These are phyloP conservation scores for Busseola fusca DNA, from an alignment of 2,888 invertebrate genomes.

Conservation along the genomic window DNA sequence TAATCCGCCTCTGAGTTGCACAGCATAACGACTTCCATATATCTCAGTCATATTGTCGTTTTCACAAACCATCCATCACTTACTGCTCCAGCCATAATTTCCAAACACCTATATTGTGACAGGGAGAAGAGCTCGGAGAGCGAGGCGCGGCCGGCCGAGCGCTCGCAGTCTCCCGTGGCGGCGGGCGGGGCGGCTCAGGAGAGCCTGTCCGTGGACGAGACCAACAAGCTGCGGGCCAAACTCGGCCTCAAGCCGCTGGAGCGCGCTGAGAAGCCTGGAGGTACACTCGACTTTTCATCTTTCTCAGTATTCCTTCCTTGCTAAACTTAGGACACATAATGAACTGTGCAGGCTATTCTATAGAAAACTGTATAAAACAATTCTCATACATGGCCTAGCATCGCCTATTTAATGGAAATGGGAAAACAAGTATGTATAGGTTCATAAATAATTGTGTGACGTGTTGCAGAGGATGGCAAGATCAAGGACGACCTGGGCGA, in stretches of 20 bases:
- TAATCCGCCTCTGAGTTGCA: no score
- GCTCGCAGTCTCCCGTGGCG: constrained; percentile 70
- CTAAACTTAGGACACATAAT: not conserved
- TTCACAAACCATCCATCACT: not conserved
- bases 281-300: constrained; percentile 59
- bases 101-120: not conserved
- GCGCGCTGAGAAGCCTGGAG: constrained; percentile 84
- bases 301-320: not conserved
- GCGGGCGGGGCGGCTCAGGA: constrained; percentile 82
- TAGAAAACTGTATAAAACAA: not conserved
- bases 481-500: constrained; percentile 91
- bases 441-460: not conserved
- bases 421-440: not conserved
- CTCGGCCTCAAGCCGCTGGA: constrained; percentile 98
- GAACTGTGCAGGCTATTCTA: not conserved
- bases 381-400: not conserved
- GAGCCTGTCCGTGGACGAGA: constrained; percentile 93
- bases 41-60: not conserved
- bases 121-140: constrained; percentile 68
- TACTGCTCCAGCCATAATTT: not conserved
- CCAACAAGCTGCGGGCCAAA: constrained; percentile 96
- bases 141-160: constrained; percentile 42
- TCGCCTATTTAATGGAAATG: not conserved
- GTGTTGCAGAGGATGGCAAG: constrained; percentile 82
- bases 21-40: not conserved